Evolutionary conservation across 1,140 invertebrate genomes (phyloP).

Genomic region (Dermatophagoides farinae): DNA sequence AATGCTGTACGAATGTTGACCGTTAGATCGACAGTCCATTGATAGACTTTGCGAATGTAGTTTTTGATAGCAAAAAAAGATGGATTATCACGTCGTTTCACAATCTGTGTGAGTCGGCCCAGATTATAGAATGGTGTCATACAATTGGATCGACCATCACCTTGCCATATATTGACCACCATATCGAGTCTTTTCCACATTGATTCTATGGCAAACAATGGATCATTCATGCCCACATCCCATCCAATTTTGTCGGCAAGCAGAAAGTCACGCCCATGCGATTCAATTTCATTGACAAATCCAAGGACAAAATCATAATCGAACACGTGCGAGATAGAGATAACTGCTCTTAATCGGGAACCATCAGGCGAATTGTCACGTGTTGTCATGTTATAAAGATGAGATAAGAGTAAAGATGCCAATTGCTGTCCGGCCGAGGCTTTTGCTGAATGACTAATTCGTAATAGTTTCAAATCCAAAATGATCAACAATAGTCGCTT

Average conservation of each 20-base stretch:
- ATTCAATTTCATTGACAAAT: conserved; percentile 14
- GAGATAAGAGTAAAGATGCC: conserved; percentile 14
- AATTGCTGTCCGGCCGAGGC: conserved; percentile 17
- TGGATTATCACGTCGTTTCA: conserved; percentile 6
- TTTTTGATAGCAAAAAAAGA: not conserved
- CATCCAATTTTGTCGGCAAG: conserved; percentile 15
- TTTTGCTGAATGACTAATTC: conserved; percentile 13
- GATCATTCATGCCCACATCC: conserved; percentile 18
- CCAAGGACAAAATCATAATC: conserved; percentile 16
- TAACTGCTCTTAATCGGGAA: not conserved
- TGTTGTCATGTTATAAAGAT: conserved; percentile 15
- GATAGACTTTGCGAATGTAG: conserved; percentile 19
- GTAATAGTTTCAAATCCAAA: conserved; percentile 18
- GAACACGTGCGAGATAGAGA: conserved; percentile 15
- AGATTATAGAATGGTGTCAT: conserved; percentile 17
- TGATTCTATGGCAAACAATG: conserved; percentile 10
- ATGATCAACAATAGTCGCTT: conserved; percentile 13
- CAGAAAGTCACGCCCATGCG: not conserved
- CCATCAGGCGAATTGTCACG: not conserved
- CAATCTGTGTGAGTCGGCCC: not conserved
- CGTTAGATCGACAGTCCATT: conserved; percentile 21
- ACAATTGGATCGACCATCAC: conserved; percentile 21
- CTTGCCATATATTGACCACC: conserved; percentile 19
- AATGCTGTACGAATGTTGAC: conserved; percentile 15
- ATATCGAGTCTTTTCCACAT: conserved; percentile 15